Evolutionary conservation across 2,888 invertebrate genomes (phyloP).

Genomic region (Pristionchus maxplancki): DNA sequence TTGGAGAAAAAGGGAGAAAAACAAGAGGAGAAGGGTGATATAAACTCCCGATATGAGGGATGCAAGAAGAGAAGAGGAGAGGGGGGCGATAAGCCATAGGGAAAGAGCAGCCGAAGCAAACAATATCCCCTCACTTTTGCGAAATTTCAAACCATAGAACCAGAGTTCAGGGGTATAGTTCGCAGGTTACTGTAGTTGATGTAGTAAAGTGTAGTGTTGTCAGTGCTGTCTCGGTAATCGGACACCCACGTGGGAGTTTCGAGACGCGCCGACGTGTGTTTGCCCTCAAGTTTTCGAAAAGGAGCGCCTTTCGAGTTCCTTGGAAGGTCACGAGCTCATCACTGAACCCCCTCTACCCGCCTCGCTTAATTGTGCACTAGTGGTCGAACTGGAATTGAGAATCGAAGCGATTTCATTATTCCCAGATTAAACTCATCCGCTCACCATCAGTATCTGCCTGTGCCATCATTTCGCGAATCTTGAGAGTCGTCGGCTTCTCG

Average conservation of each 20-base stretch:
- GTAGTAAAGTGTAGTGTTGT: background rate
- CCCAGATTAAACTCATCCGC: constrained; percentile 23
- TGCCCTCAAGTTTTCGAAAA: background rate
- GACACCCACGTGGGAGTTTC: constrained; percentile 27
- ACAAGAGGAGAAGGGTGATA: constrained; percentile 12
- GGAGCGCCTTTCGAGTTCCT: background rate
- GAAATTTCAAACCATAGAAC: background rate
- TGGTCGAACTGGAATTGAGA: too few relatives aligned
- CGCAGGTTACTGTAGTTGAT: background rate
- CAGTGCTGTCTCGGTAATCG: background rate
- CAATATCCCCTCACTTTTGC: background rate
- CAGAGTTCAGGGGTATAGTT: background rate
- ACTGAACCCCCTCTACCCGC: too few relatives aligned
- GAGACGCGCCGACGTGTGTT: background rate
- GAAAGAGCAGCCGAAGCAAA: background rate
- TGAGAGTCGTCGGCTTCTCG: constrained; percentile 63
- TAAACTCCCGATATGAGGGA: constrained; percentile 1
- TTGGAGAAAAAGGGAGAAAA: background rate
- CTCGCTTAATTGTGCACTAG: too few relatives aligned
- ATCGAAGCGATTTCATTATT: too few relatives aligned
- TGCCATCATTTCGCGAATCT: constrained; percentile 65
- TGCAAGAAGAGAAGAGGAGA: background rate
- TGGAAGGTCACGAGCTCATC: background rate
- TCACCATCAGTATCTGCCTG: constrained; percentile 68
- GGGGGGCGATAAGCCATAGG: background rate